Base-by-base conservation (phyloP, 2,797 vertebrate species). In the Pteronotus mesoamericanus region DNA sequence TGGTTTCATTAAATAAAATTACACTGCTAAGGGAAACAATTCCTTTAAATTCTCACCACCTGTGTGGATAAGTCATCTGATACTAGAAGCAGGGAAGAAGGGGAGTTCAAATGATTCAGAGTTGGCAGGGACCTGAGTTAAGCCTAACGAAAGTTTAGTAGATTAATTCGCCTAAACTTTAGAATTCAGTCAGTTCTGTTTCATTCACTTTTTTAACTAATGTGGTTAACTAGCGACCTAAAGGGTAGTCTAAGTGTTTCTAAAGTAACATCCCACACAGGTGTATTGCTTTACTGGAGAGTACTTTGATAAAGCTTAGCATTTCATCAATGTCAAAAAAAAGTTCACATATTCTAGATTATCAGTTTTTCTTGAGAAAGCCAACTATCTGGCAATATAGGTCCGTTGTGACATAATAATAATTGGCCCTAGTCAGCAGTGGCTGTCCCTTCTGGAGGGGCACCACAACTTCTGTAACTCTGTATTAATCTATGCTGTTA, bases 41-140 rank as follows among this genome's bases (percentile, higher is more conserved):
- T 82, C n/a, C 85, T 90, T 95, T 75, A 92, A 94, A 91, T 83
- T 83, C 9, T n/a, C 11, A 89, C 29, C 37, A 64, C 48, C 61
- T 86, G 26, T 86, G 51, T 89, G 57, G 94, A 59, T 84, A 88
- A 79, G 59, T 21, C 53, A 66, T 39, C 37, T 1, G 42, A 26
- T 69, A 44, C 0, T 37, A 66, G 69, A 19, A 71, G 29, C 26
- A 80, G 32, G 6, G 61, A 92, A 88, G 59, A 92, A 82, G 11
- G 2, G 64, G 59, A 94, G 94, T 55, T 83, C 46, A 89, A 68
- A 72, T 59, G 74, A 68, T 71, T 94, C n/a, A 34, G 51, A 85
- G 74, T 37, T 61, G 39, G 53, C 91, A 92, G 26, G 16, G 22
- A 77, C 46, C 57, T 66, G 83, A 95, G 96, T 46, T 46, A 94